A percentile compares a stretch with the other conserved stretches of the same genome.
These are phyloP conservation scores for Drosophila guanche DNA, from an alignment of 1,140 invertebrate genomes.

Conservation along the genomic window DNA sequence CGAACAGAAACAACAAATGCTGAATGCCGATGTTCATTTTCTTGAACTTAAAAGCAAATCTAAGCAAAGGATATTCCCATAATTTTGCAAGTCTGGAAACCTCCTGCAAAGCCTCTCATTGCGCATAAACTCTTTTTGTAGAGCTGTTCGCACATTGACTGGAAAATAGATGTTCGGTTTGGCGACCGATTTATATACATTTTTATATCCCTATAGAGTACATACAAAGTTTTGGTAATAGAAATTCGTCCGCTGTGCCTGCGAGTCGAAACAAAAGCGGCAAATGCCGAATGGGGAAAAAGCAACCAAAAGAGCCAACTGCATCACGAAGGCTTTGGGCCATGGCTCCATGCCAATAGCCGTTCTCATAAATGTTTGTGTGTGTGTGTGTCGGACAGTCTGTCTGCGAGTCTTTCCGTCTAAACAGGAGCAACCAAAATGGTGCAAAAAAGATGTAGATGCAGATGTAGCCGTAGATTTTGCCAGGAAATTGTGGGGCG, in stretches of 20 bases:
- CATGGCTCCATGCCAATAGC: slow-evolving; percentile 68
- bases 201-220: slow-evolving; percentile 39
- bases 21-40: too few relatives aligned
- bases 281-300: slow-evolving; percentile 49
- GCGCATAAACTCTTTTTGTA: neutral
- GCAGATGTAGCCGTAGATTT: too few relatives aligned
- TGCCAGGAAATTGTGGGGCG: slow-evolving; percentile 51
- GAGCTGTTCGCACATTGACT: slow-evolving; percentile 25
- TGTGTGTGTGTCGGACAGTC: slow-evolving; percentile 13
- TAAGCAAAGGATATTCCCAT: neutral
- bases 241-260: slow-evolving; percentile 41
- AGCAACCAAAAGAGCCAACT: slow-evolving; percentile 32
- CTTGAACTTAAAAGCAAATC: neutral
- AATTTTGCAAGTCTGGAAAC: neutral
- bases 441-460: slow-evolving; percentile 37
- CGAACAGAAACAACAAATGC: too few relatives aligned
- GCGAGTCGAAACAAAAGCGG: slow-evolving; percentile 68
- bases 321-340: slow-evolving; percentile 50
- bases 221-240: slow-evolving; percentile 70
- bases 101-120: neutral
- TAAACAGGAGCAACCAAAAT: slow-evolving; percentile 18
- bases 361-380: slow-evolving; percentile 49
- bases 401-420: slow-evolving; percentile 11
- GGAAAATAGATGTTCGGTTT: slow-evolving; percentile 24
- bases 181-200: slow-evolving; percentile 19